Evolutionary conservation across 2,797 vertebrate species (phyloP).

Genomic region (Xiphorhynchus erythropygius): DNA sequence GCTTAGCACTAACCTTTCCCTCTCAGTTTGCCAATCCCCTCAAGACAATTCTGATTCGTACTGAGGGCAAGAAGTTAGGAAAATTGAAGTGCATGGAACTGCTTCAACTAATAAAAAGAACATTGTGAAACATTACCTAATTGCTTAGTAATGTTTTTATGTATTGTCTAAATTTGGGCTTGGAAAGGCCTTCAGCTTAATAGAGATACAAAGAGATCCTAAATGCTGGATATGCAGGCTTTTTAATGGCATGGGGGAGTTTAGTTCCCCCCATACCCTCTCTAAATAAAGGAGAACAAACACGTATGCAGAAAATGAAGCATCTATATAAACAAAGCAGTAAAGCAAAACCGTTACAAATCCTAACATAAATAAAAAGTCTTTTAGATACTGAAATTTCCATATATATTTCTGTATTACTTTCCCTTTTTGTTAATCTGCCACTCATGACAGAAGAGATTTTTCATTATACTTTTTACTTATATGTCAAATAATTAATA

Average conservation of each 20-base stretch:
- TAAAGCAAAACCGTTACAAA: slow-evolving; percentile 27
- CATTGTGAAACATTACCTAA: slow-evolving; percentile 77
- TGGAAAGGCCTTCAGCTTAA: slow-evolving; percentile 63
- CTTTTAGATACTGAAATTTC: slow-evolving; percentile 45
- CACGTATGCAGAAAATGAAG: not conserved
- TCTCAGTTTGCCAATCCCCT: slow-evolving; percentile 19
- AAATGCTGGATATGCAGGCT: not conserved
- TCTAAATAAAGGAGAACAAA: not conserved
- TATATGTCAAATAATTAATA: not conserved
- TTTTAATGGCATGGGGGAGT: not conserved
- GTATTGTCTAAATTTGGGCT: slow-evolving; percentile 74
- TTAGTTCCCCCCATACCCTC: not conserved
- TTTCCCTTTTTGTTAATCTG: slow-evolving; percentile 61
- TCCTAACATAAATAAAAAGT: slow-evolving; percentile 29
- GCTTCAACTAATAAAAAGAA: slow-evolving; percentile 71
- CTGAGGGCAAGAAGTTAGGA: slow-evolving; percentile 59
- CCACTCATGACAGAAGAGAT: not conserved
- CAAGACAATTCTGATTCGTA: slow-evolving; percentile 39
- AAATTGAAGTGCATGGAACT: slow-evolving; percentile 66
- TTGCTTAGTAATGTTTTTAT: slow-evolving; percentile 76
- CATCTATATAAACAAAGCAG: not conserved
- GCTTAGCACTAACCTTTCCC: slow-evolving; percentile 12
- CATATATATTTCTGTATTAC: slow-evolving; percentile 26
- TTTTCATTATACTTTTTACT: not conserved
- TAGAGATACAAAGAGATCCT: slow-evolving; percentile 45